Base-by-base conservation (phyloP, 2,113 vertebrate species). In the Andinoacara biseriatus region DNA sequence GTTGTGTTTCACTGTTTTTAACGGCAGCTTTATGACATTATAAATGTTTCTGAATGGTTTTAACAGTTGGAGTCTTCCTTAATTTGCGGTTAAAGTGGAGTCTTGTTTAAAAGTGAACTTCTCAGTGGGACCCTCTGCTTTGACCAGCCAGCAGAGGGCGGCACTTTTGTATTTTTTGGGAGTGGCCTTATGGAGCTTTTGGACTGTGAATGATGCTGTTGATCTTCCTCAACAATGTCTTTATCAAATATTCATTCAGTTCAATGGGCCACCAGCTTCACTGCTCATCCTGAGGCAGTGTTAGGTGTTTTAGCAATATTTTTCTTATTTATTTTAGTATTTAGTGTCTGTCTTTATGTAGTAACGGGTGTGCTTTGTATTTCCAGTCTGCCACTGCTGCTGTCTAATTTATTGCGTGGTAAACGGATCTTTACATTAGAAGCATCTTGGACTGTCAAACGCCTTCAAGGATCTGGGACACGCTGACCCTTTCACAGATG, bases 81-180 rank as follows among this genome's bases (percentile, higher is more conserved):
- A 72, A 72, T 72, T 72, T 72, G 46, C 54, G 26, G 46, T 54
- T 72, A 5, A 54, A 54, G 46, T 72, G 26, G 67, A 67, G 22
- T 67, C 63, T 67, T 67, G 40, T 46, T 46, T 72, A 52, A 31
- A 52, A 72, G 65, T 52, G 20, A 18, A n/a, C 17, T 46, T 74
- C 40, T 24, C 18, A n/a, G 9, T 20, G 7, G 1, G 20, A 22
- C 13, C 15, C n/a, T 57, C 22, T 40, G 31, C 82, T 63, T 17
- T 18, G 6, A 59, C 43, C n/a, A 46, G 56, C 90, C 93, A 93
- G 88, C 78, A 94, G 93, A 88, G 67, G 92, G 94, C 87, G 81
- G 89, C 83, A 65, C 60, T 29, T 74, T 81, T 77, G 59, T 14
- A 90, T 26, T 78, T 91, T 82, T 82, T 31, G 10, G 56, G 8